phyloP scores from a whole-genome alignment of 2,797 vertebrate species.

The Onychomys leucogaster region DNA sequence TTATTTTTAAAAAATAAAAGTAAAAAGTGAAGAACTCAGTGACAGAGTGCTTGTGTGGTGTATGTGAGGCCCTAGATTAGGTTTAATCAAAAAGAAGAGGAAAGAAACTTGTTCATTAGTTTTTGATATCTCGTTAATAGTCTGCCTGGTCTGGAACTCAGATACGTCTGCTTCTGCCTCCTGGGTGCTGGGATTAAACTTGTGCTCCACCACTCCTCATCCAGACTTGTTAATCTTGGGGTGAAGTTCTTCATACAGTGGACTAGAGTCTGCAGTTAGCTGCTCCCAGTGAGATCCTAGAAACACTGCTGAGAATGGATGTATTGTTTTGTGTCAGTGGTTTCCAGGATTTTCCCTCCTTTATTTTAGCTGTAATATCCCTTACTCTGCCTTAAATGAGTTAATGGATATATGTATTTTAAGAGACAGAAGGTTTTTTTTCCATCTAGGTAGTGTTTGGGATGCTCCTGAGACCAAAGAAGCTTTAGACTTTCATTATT shows the following conservation, averaged over 20 bases:
- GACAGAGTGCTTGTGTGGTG: background rate
- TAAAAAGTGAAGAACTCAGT: background rate
- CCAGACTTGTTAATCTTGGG: background rate
- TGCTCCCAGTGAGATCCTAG: background rate
- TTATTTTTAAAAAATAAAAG: background rate
- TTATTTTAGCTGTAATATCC: background rate
- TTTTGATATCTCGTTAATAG: background rate
- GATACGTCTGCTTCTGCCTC: background rate
- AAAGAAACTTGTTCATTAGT: background rate
- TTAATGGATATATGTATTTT: background rate
- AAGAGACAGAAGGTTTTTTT: background rate
- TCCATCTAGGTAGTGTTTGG: background rate
- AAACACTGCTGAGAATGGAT: background rate
- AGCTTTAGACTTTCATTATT: slow-evolving; percentile 4
- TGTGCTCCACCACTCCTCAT: background rate
- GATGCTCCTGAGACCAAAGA: background rate
- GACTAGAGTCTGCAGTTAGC: background rate
- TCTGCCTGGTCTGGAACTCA: background rate
- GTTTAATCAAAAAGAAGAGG: background rate
- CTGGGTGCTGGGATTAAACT: background rate
- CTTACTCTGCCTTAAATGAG: background rate
- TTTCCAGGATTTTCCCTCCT: background rate
- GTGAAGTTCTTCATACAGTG: rapidly evolving
- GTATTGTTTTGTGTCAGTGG: background rate
- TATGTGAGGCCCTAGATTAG: background rate